phyloP scores from a whole-genome alignment of 2,113 vertebrate genomes.

The Ranitomeya variabilis region DNA sequence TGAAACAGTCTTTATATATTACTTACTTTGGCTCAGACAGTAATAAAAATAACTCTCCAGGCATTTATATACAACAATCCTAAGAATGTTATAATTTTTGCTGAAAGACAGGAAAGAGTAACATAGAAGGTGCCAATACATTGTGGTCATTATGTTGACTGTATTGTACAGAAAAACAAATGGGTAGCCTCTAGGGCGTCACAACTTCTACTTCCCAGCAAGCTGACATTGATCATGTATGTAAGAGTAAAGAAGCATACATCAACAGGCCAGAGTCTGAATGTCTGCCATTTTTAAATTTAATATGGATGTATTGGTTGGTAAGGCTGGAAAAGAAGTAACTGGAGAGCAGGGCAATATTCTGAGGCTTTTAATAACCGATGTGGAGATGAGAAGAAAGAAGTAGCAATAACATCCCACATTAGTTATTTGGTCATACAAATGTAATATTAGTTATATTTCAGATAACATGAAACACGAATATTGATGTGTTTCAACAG shows the following conservation, averaged over 20 bases:
- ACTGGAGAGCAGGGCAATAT: not conserved
- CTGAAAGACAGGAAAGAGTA: not conserved
- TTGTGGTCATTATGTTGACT: not conserved
- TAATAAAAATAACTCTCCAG: not conserved
- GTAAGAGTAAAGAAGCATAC: not conserved
- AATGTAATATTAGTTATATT: not conserved
- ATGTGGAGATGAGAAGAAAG: not conserved
- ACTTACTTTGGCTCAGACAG: not conserved
- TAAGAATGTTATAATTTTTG: not conserved
- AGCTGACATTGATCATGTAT: not conserved
- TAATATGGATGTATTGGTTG: not conserved
- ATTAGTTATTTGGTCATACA: not conserved
- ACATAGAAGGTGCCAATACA: not conserved
- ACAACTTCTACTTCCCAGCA: not conserved
- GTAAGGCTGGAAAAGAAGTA: not conserved
- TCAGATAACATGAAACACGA: not conserved
- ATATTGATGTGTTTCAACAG: not conserved
- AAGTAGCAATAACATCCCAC: not conserved
- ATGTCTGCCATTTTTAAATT: not conserved
- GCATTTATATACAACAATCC: not conserved
- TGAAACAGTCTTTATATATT: not conserved
- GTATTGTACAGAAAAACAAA: not conserved
- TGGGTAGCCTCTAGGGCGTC: too few species aligned
- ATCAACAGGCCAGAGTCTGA: not conserved
- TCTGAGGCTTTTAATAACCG: not conserved